These are phyloP conservation scores for Julus scanicus DNA, from an alignment of 2,888 invertebrate genomes.

Conservation along the genomic window DNA sequence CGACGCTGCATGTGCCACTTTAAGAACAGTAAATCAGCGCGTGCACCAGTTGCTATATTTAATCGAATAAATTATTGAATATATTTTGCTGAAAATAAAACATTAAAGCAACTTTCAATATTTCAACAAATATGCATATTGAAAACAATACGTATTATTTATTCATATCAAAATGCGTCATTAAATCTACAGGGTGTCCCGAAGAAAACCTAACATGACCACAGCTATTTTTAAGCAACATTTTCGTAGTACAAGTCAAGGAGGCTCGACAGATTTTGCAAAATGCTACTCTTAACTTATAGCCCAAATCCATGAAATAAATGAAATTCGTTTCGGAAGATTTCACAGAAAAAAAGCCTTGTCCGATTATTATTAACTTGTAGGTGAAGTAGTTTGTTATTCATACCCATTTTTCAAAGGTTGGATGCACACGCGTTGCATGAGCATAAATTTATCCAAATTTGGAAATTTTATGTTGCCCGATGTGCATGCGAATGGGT, in stretches of 20 bases:
- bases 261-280: background rate
- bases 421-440: background rate
- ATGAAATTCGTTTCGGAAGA: slow-evolving; percentile 30
- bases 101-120: too few relatives aligned
- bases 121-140: too few relatives aligned
- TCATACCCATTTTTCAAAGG: slow-evolving; percentile 28
- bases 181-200: background rate
- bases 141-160: too few relatives aligned
- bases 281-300: background rate
- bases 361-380: slow-evolving; percentile 30
- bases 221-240: background rate
- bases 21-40: too few relatives aligned
- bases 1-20: too few relatives aligned
- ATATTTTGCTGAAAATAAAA: too few relatives aligned
- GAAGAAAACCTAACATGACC: background rate
- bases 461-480: background rate
- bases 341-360: background rate
- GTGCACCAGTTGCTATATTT: too few relatives aligned
- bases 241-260: background rate
- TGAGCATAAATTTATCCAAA: background rate
- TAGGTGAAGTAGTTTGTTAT: background rate
- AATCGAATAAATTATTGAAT: too few relatives aligned
- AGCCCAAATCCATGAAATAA: slow-evolving; percentile 3
- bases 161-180: too few relatives aligned
- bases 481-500: slow-evolving; percentile 36